Evolutionary conservation across 2,888 invertebrate genomes (phyloP).

Genomic region (Fabriciana adippe): DNA sequence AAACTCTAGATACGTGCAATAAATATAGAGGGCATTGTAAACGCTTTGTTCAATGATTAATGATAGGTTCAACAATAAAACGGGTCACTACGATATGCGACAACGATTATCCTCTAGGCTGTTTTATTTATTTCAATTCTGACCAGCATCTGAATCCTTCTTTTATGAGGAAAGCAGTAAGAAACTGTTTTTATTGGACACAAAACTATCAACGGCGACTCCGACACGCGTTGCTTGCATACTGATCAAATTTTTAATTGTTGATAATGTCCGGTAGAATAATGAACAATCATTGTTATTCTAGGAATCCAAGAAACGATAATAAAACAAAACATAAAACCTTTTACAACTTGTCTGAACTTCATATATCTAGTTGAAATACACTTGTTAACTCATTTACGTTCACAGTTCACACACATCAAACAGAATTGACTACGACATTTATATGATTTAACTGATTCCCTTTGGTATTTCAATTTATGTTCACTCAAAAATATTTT

Average conservation of each 20-base stretch:
- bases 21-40: conserved; percentile 12
- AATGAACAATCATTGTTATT: conserved; percentile 65
- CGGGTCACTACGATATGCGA: conserved; percentile 11
- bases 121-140: conserved; percentile 49
- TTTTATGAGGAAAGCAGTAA: conserved; percentile 48
- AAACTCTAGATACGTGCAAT: conserved; percentile 12
- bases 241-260: conserved; percentile 76
- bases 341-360: conserved; percentile 32
- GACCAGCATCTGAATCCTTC: conserved; percentile 63
- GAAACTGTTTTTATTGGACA: conserved; percentile 71
- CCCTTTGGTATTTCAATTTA: not conserved
- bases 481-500: not conserved
- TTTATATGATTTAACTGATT: not conserved
- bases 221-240: conserved; percentile 55
- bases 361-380: conserved; percentile 21
- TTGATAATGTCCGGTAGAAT: conserved; percentile 58
- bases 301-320: conserved; percentile 52
- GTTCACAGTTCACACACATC: not conserved
- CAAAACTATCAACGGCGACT: conserved; percentile 61
- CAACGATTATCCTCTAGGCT: conserved; percentile 20
- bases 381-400: conserved; percentile 6
- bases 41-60: conserved; percentile 2
- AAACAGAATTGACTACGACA: not conserved
- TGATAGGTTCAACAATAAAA: conserved; percentile 9
- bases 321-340: conserved; percentile 39